Evolutionary conservation across 2,113 vertebrate genomes (phyloP), one percentile per base, ranked within the genome.

Genomic region (Triplophysa tibetana): DNA sequence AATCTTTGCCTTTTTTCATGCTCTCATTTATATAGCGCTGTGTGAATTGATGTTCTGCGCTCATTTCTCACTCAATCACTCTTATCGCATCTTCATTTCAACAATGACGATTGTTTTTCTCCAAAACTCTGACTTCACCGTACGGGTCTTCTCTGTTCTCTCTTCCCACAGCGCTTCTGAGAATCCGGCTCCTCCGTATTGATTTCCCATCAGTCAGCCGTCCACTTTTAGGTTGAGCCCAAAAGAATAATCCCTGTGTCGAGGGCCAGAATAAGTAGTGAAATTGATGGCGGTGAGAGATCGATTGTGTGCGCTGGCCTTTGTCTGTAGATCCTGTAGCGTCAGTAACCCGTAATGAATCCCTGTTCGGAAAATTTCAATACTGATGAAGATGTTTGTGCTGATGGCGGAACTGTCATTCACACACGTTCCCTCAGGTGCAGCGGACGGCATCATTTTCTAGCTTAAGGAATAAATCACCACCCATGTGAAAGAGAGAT

Each of bases 181-280:
- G 62, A 84, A 85, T 69, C 50, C 50, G 72, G 83, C 84, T 17
- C 73, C 85, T 91, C 88, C 58, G 43, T 86, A 93, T 89, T 89
- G 89, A 94, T 94, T 94, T 90, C n/a, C 87, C 84, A 88, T 92
- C 90, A 91, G 79, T 91, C 73, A 74, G 83, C 88, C 84, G 81
- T 85, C 90, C 88, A 83, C 82, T 87, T 87, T 81, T 19, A 83
- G 85, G 77, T 85, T 86, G 78, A 79, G 70, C 70, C 78, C 78
- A 90, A 78, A 92, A 90, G 91, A 91, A 90, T 89, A 87, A 89
- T 83, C 77, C 85, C 83, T 83, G 84, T 88, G 72, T 88, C 87
- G 86, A 84, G 65, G 33, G 91, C 81, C 87, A 89, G 89, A 91
- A 90, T 88, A 87, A 89, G 85, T 65, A 89, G 83, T 85, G 75